Evolutionary conservation across 2,113 vertebrate species (phyloP).

Genomic region (Pantherophis guttatus): DNA sequence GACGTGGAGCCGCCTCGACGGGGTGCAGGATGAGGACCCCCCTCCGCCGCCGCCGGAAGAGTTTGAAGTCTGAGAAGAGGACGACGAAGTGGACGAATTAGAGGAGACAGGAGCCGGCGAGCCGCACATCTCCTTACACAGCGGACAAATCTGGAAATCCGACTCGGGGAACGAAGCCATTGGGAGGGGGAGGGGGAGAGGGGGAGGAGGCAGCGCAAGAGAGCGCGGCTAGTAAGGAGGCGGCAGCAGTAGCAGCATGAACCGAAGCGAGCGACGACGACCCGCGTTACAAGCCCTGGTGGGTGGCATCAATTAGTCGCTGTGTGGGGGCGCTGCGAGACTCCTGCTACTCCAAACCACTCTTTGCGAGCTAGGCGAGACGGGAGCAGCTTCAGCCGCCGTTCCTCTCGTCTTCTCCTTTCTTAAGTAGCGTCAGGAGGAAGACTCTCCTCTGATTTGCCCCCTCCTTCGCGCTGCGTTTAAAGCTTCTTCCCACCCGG

Average conservation of each 20-base stretch:
- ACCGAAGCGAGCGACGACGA: background rate
- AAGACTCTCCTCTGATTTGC: background rate
- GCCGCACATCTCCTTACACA: conserved; percentile 91
- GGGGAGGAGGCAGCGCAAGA: conserved; percentile 44
- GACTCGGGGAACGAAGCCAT: conserved; percentile 92
- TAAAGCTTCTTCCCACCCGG: conserved; percentile 47
- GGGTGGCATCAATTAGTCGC: conserved; percentile 56
- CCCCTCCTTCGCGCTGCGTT: background rate
- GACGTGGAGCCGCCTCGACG: conserved; percentile 82
- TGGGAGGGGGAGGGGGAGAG: conserved; percentile 60
- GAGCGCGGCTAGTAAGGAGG: conserved; percentile 42
- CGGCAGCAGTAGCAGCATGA: conserved; percentile 51
- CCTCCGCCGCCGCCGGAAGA: conserved; percentile 64
- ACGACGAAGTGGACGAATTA: conserved; percentile 85
- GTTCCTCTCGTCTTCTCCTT: background rate
- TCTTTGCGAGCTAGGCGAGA: background rate
- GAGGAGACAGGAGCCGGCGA: conserved; percentile 86
- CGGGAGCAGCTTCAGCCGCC: background rate
- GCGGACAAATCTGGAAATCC: conserved; percentile 89
- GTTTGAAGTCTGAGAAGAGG: conserved; percentile 81
- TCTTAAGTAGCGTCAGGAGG: background rate
- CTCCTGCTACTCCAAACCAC: conserved; percentile 13
- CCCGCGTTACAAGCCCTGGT: background rate
- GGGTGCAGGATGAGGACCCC: conserved; percentile 53
- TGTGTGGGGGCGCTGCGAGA: conserved; percentile 35